phyloP scores from a whole-genome alignment of 64 coral and sea anemone species.

The Stylophora pistillata region DNA sequence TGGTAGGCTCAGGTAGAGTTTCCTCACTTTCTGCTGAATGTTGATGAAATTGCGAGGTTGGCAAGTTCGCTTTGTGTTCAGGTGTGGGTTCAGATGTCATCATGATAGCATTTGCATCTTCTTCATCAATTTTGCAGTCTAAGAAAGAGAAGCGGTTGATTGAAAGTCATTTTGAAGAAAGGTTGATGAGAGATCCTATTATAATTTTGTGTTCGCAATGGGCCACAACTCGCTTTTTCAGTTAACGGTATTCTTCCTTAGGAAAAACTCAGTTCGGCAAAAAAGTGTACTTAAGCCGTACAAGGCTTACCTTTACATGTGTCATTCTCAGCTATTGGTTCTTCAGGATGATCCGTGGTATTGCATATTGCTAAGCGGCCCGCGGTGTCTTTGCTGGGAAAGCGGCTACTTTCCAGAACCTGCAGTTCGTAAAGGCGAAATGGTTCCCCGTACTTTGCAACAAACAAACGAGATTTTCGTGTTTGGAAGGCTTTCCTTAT shows the following conservation, averaged over 20 bases:
- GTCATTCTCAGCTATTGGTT: not conserved
- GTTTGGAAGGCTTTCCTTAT: constrained; percentile 11
- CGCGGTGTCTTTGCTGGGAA: not conserved
- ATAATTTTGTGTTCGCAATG: too few species aligned
- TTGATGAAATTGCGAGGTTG: not conserved
- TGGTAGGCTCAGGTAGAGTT: not conserved
- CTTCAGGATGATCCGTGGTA: not conserved
- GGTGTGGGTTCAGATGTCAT: not conserved
- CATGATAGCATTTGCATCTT: not conserved
- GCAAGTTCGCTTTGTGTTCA: not conserved
- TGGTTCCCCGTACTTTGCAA: constrained; percentile 27
- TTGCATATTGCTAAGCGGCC: constrained; percentile 20
- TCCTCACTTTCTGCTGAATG: not conserved
- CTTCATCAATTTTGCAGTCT: not conserved
- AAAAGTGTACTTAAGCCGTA: too few species aligned
- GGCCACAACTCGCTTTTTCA: too few species aligned
- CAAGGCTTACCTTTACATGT: not conserved
- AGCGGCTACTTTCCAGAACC: constrained; percentile 41
- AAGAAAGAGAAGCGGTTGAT: not conserved
- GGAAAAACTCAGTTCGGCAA: too few species aligned
- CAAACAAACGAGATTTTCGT: constrained; percentile 9
- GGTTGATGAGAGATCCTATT: too few species aligned
- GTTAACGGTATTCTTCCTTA: too few species aligned
- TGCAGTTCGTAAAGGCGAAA: constrained; percentile 43
- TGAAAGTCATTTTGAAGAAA: not conserved